A percentile compares a stretch with the other conserved stretches of the same genome.
phyloP scores from a whole-genome alignment of 2,113 vertebrate species.

The Antechinus flavipes region DNA sequence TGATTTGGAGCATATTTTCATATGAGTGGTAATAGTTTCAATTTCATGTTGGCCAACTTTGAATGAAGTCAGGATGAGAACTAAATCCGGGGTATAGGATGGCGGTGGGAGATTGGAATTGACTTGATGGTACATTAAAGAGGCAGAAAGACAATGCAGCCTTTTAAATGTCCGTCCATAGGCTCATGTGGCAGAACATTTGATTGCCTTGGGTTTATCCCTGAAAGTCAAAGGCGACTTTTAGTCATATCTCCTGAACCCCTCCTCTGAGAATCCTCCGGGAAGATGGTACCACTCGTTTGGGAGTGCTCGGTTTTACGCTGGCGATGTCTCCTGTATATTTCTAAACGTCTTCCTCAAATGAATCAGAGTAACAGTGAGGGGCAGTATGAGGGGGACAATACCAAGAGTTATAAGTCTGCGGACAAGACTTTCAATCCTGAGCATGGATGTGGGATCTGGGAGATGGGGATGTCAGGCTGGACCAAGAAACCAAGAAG shows the following conservation, averaged over 20 bases:
- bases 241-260: constrained; percentile 10
- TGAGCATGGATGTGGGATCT: background rate
- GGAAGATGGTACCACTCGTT: constrained; percentile 42
- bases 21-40: no score
- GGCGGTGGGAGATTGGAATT: background rate
- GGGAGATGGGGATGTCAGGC: background rate
- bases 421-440: background rate
- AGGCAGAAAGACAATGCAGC: constrained; percentile 1
- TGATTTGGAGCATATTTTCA: no score
- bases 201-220: constrained; percentile 20
- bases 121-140: constrained; percentile 5
- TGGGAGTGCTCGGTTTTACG: constrained; percentile 18
- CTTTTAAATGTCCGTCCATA: constrained; percentile 33
- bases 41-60: background rate
- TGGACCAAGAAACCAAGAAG: background rate
- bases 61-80: background rate
- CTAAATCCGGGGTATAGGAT: background rate
- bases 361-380: constrained; percentile 27
- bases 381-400: background rate
- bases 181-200: constrained; percentile 3
- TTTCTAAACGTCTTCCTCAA: constrained; percentile 46
- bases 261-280: background rate
- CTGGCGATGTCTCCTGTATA: background rate
- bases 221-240: constrained; percentile 38
- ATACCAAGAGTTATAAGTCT: background rate